Evolutionary conservation across 2,797 vertebrate species (phyloP).

Genomic region (Semotilus atromaculatus): DNA sequence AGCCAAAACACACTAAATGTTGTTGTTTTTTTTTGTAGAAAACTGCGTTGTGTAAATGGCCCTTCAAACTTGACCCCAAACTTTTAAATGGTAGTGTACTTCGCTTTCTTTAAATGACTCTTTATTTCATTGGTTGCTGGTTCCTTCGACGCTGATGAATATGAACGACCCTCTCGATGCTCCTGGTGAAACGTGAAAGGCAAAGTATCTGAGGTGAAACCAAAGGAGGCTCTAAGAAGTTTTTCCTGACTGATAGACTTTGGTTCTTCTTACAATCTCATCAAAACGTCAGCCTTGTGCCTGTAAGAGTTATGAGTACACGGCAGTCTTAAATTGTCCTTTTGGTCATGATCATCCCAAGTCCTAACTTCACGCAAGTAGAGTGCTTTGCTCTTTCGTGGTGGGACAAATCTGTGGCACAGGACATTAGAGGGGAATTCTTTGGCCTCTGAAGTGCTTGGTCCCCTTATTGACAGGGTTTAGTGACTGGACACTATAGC

Average conservation of each 20-base stretch:
- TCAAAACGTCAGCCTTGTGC: no score
- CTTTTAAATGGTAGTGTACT: neutral
- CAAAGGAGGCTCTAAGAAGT: neutral
- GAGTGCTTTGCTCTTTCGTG: slow-evolving; percentile 1
- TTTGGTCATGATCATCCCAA: neutral
- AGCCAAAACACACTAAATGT: no score
- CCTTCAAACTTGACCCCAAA: neutral
- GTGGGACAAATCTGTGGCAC: slow-evolving; percentile 6
- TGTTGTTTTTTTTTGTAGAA: neutral
- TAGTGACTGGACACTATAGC: slow-evolving; percentile 83
- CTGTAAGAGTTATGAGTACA: no score
- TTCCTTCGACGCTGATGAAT: neutral
- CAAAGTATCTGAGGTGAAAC: neutral
- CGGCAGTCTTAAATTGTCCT: neutral
- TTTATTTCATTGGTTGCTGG: neutral
- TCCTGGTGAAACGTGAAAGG: neutral
- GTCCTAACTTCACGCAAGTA: neutral
- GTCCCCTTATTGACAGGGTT: slow-evolving; percentile 56
- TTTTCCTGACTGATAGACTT: slow-evolving; percentile 5
- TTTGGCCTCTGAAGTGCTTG: slow-evolving; percentile 47
- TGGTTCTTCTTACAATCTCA: slow-evolving; percentile 12
- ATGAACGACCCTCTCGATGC: neutral
- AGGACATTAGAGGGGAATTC: slow-evolving; percentile 82
- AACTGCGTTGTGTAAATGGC: neutral
- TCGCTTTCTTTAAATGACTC: neutral